Evolutionary conservation across 2,797 vertebrate species (phyloP), one percentile per base, ranked within the genome.

Genomic region (Delichon dasypus): DNA sequence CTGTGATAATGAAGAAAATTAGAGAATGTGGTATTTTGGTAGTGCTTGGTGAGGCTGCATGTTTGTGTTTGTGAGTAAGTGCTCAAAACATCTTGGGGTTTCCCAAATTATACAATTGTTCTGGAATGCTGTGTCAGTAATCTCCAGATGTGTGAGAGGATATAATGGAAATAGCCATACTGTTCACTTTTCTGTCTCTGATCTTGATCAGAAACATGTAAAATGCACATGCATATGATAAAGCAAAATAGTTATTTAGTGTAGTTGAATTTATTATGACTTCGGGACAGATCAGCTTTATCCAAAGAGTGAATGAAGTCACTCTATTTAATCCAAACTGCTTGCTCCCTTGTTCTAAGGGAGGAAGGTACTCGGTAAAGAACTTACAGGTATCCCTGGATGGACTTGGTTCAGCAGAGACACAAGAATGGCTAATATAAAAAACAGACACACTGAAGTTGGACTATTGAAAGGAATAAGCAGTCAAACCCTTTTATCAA

Each of bases 91-190:
- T 75, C 64, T 90, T 74, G 72, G 84, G 51, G 38, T 88, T 91
- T 93, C 92, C 93, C 89, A 92, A 75, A 62, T 48, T 70, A 26
- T 83, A 89, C 55, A 78, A 71, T 26, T 32, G 51, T 62, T 89
- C 67, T 93, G 87, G 61, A 90, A 85, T 0, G 0, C 51, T 74
- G 47, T 1, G 7, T 79, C 75, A 66, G 66, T 92, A 66, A 60
- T 80, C 48, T 94, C 79, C 89, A 91, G 50, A 78, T 81, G 82
- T 83, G 73, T 3, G 1, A 88, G 42, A 79, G 58, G 32, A 61
- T 78, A 55, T 81, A 1, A 54, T 62, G 82, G 64, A 93, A 84
- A 81, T 25, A 93, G 57, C 58, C 60, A 73, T 70, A 32, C 66
- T 76, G 19, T 96, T 87, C 64, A 55, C 44, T 78, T 86, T 94